Base-by-base conservation (phyloP, 2,888 invertebrate genomes). In the Creontiades dilutus region DNA sequence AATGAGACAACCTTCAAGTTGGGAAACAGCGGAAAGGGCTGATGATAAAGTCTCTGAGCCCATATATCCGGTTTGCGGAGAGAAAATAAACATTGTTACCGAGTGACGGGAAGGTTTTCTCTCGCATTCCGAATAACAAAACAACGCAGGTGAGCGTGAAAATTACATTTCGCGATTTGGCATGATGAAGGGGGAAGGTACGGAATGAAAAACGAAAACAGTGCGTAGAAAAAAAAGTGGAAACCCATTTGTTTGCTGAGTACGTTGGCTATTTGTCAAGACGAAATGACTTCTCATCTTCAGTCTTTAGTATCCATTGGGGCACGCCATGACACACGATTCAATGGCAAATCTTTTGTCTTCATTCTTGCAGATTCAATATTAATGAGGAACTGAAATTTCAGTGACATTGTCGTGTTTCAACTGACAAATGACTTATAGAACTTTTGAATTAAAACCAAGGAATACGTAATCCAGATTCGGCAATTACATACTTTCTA, bases 141-240 rank as follows among this genome's bases (percentile, higher is more conserved):
- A 68, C 46, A 80, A 37, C n/a, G 78, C 46, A 46, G 78, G 19
- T 80, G 46, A 80, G 46, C 78, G 78, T 80, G 19, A n/a, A 47
- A 80, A 47, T 80, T 80, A 46, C 16, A 80, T n/a, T 13, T 14
- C 78, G 27, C n/a, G 78, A 80, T 46, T 46, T 47, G 78, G 37
- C 78, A 47, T 80, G 47, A 80, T 19, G 78, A 80, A 80, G 46
- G n/a, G 61, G 23, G 19, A 27, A 23, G 37, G 27, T 23, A 19
- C 78, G 16, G 19, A 80, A 47, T 47, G 47, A n/a, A 16, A 46
- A 80, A 37, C 16, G 78, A 19, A 47, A 16, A 47, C 13, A 19
- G 9, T 19, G 11, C 46, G 16, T 46, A 12, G 76, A 3, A 14
- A 46, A 80, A 46, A 52, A 52, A 16, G 48, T 11, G 52, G 16